These are phyloP conservation scores for Ardeotis arabs DNA, from an alignment of 2,113 vertebrate species.

Conservation along the genomic window DNA sequence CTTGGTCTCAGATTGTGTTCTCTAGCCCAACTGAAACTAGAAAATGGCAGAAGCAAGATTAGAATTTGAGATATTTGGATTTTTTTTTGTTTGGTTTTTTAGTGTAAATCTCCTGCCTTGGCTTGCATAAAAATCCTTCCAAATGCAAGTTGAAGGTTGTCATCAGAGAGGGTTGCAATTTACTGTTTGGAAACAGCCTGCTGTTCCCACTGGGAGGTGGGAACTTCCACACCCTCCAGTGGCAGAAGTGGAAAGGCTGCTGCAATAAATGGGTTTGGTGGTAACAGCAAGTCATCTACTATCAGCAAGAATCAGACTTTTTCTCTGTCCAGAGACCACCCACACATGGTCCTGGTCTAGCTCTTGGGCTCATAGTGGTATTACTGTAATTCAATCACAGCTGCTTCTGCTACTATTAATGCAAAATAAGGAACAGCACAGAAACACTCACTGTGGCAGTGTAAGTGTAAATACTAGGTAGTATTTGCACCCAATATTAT, in stretches of 20 bases:
- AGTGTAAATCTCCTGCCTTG: neutral
- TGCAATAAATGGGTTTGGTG: neutral
- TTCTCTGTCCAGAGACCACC: neutral
- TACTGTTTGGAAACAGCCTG: neutral
- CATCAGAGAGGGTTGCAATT: neutral
- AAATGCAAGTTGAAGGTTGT: neutral
- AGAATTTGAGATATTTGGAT: neutral
- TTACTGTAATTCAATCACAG: neutral
- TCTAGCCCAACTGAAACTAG: neutral
- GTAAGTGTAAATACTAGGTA: neutral
- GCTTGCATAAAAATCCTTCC: neutral
- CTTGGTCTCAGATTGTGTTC: neutral
- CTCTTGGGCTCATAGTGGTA: neutral
- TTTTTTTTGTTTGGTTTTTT: neutral
- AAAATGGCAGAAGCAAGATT: neutral
- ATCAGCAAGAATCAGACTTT: neutral
- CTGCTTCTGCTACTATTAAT: neutral
- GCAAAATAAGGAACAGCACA: neutral
- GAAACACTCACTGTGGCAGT: neutral
- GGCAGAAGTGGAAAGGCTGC: neutral
- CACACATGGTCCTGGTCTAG: neutral
- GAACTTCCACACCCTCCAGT: conserved; percentile 14
- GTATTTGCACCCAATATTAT: neutral
- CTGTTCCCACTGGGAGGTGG: neutral
- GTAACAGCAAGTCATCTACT: neutral